These are phyloP conservation scores for Himantopus leucocephalus DNA, from an alignment of 2,113 vertebrate species.

Conservation along the genomic window DNA sequence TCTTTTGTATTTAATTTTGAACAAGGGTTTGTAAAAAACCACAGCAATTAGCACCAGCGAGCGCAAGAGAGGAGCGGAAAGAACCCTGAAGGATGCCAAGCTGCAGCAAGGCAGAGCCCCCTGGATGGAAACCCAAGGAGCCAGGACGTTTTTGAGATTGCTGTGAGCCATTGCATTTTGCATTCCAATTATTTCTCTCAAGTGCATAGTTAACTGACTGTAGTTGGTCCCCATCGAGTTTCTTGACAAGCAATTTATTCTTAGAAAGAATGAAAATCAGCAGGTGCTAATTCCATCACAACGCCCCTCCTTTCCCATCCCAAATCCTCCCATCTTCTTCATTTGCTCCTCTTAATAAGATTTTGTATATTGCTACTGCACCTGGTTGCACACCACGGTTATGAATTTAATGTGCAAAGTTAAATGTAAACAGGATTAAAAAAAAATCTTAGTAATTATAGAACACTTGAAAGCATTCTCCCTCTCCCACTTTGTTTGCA, in stretches of 20 bases:
- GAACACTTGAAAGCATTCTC: not conserved
- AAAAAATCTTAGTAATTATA: not conserved
- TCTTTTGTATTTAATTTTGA: not conserved
- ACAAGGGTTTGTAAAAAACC: not conserved
- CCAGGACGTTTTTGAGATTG: not conserved
- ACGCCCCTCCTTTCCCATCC: not conserved
- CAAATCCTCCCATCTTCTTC: not conserved
- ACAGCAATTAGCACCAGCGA: not conserved
- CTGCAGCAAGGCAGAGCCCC: not conserved
- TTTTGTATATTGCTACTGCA: not conserved
- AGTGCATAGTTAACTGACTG: not conserved
- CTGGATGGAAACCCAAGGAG: not conserved
- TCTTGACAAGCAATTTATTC: constrained; percentile 32
- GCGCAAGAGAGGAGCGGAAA: not conserved
- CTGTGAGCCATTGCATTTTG: not conserved
- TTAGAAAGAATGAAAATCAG: constrained; percentile 14
- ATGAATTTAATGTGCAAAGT: constrained; percentile 24
- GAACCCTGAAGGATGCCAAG: not conserved
- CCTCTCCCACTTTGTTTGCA: not conserved
- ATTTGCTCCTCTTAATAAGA: constrained; percentile 31
- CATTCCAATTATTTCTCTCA: constrained; percentile 25
- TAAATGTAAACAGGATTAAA: constrained; percentile 36
- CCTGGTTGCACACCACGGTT: not conserved
- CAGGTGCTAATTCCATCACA: constrained; percentile 43
- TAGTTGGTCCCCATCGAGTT: not conserved